A percentile compares a stretch with the other conserved stretches of the same genome.
phyloP scores from a whole-genome alignment of 2,113 vertebrate genomes.

The Ciconia maguari region DNA sequence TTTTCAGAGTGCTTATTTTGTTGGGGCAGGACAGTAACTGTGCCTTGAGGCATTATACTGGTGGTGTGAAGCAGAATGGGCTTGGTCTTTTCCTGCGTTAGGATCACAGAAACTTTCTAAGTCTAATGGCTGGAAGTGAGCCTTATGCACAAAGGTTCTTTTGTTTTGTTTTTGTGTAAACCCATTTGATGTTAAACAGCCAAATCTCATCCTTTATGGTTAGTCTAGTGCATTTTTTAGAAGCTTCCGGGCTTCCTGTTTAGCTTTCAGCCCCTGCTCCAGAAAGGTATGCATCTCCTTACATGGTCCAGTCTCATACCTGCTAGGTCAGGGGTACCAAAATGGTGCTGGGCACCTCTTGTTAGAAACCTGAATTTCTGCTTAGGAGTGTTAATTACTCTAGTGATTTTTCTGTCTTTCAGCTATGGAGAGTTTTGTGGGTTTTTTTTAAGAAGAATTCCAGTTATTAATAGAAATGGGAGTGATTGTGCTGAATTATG shows the following conservation, averaged over 20 bases:
- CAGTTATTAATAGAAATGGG: not conserved
- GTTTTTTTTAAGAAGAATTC: not conserved
- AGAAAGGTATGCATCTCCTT: not conserved
- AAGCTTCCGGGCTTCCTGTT: not conserved
- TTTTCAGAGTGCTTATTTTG: not conserved
- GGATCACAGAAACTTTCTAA: not conserved
- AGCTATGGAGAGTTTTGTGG: not conserved
- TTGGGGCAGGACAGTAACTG: not conserved
- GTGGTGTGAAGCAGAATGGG: not conserved
- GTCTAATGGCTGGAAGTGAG: not conserved
- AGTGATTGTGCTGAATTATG: not conserved
- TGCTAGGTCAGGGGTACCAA: not conserved
- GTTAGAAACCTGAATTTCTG: not conserved
- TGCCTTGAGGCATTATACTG: not conserved
- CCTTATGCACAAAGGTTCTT: slow-evolving; percentile 2
- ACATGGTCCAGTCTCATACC: not conserved
- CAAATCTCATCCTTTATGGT: slow-evolving; percentile 11
- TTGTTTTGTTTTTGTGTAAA: slow-evolving; percentile 48
- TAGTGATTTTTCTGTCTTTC: not conserved
- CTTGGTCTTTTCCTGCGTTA: not conserved
- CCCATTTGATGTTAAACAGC: slow-evolving; percentile 3
- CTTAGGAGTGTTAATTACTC: not conserved
- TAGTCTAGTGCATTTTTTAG: not conserved
- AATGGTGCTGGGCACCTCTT: not conserved
- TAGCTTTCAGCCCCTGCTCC: not conserved